These are phyloP conservation scores for Cetonia aurata DNA, from an alignment of 2,888 invertebrate genomes.

Conservation along the genomic window DNA sequence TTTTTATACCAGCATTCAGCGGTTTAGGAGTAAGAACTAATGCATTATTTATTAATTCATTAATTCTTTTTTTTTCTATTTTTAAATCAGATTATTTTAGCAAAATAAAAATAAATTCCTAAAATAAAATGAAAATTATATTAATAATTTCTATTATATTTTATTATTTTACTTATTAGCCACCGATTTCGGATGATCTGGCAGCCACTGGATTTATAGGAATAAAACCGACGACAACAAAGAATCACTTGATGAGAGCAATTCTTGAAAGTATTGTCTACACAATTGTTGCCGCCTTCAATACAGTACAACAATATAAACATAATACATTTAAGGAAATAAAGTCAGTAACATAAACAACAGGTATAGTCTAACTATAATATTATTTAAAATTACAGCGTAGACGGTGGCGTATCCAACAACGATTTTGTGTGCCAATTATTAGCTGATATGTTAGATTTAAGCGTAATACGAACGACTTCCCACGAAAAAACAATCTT, in stretches of 20 bases:
- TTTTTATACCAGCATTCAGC: slow-evolving; percentile 91
- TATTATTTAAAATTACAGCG: slow-evolving; percentile 69
- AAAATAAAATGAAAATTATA: no score
- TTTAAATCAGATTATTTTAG: neutral
- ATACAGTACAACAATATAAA: slow-evolving; percentile 77
- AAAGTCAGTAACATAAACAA: slow-evolving; percentile 47
- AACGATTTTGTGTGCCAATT: slow-evolving; percentile 93
- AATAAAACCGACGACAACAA: slow-evolving; percentile 78
- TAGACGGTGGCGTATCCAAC: slow-evolving; percentile 96
- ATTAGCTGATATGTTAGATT: slow-evolving; percentile 84
- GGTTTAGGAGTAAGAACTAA: slow-evolving; percentile 79
- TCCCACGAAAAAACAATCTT: slow-evolving; percentile 86
- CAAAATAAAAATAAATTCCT: no score
- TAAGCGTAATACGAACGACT: slow-evolving; percentile 80
- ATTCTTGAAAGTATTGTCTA: slow-evolving; percentile 89
- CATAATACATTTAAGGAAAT: slow-evolving; percentile 51
- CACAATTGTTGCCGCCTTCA: slow-evolving; percentile 82
- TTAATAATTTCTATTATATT: neutral
- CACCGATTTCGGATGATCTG: slow-evolving; percentile 88
- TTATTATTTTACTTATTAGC: slow-evolving; percentile 68
- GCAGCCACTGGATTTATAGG: slow-evolving; percentile 90
- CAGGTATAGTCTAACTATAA: neutral
- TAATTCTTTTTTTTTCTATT: neutral
- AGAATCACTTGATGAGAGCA: slow-evolving; percentile 84
- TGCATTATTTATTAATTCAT: neutral